Evolutionary conservation across 1,140 invertebrate species (phyloP), one percentile per base, ranked within the genome.

Genomic region (Lordiphosa stackelbergi): DNA sequence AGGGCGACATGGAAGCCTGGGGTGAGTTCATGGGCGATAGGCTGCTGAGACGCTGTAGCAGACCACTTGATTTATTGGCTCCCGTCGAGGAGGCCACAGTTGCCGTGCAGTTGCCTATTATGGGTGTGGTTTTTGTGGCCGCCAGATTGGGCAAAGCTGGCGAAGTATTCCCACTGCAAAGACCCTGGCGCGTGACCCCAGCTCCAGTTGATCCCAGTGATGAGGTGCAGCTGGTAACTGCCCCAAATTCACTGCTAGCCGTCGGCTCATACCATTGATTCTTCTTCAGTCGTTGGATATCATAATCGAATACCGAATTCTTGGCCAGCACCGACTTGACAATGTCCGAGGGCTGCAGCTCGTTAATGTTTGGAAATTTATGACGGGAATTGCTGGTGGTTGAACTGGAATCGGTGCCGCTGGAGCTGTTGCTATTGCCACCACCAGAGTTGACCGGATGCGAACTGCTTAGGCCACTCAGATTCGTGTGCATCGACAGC

Each of bases 271-370:
- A 95, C 88, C 96, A 95, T 70, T 96, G 93, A 73, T 93, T 91
- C 73, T 96, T 96, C 88, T 98, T 96, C 12, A 99, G 89, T 7
- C 97, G 90, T 85, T 98, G 96, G 9, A 94, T 93, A 86, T 99
- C 97, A 87, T 98, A 97, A 85, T 99, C 97, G 87, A 98, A 98
- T 8, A 98, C 96, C 48, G 95, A 97, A 46, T 94, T 92, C 84
- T 96, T 97, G 5, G 96, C 95, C 59, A 98, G 89, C 45, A 99
- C 91, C 9, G 95, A 95, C 77, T 96, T 96, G 4, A 97, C 94
- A 60, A 98, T 97, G 66, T 98, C 97, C 2, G 96, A 98, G 1
- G 96, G 96, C 84, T 97, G 93, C 52, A 95, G 90, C 79, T 95
- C 93, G 72, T 95, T 93, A 38, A 95, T 89, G 64, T 94, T 93